Evolutionary conservation across 2,797 vertebrate species (phyloP), one percentile per base, ranked within the genome.

Genomic region (Microcaecilia unicolor): DNA sequence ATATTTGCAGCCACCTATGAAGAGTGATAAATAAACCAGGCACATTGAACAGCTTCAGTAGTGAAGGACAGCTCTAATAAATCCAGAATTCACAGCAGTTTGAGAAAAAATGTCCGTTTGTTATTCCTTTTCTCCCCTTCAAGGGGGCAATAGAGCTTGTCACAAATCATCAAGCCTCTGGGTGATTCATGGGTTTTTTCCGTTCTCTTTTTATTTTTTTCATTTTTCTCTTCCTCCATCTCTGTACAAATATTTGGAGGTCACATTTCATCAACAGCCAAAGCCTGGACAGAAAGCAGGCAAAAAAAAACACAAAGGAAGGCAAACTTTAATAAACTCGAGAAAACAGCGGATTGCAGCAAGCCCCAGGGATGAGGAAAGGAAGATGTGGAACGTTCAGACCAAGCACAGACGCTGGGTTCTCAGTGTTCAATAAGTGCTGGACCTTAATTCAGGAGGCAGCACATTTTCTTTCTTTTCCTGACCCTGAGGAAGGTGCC

Each of bases 121-220:
- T n/a, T n/a, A 2, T 41, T 38, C 22, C 35, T 30, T 6, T 7
- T 13, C 43, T 60, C 59, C 50, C 4, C 34, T 70, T 65, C 36
- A 37, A 55, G 45, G 41, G 49, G 12, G 50, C 31, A 70, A 54
- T 53, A 58, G 55, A 47, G 34, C 25, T 57, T 78, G 38, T 64
- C 55, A 68, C 33, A 57, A 65, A 4, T 13, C 48, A 63, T 66
- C 49, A 19, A 3, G 27, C 28, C 27, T 52, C 52, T 48, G 18
- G n/a, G 22, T 5, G 22, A 35, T 22, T 3, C 2, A 5, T n/a
- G n/a, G n/a, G n/a, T n/a, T n/a, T n/a, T n/a, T n/a, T n/a, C n/a
- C n/a, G n/a, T n/a, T n/a, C n/a, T n/a, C n/a, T n/a, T n/a, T n/a
- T n/a, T n/a, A n/a, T n/a, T n/a, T n/a, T n/a, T n/a, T n/a, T n/a